Evolutionary conservation across 2,888 invertebrate genomes (phyloP).

Genomic region (Plebejus melissa): DNA sequence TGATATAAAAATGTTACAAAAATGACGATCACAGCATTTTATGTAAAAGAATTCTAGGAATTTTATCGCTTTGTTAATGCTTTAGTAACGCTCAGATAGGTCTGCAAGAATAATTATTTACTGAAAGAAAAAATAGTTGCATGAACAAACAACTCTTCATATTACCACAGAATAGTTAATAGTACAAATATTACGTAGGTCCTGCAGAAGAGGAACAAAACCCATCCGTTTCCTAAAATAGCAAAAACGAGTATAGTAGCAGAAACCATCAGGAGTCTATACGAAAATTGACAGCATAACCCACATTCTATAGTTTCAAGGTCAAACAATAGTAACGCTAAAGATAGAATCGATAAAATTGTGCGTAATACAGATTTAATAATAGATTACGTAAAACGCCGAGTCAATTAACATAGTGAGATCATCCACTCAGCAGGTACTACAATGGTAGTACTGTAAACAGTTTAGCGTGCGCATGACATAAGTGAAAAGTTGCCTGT

Average conservation of each 20-base stretch:
- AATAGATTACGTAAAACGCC: conserved; percentile 20
- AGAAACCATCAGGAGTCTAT: not conserved
- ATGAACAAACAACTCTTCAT: not conserved
- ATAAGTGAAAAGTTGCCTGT: conserved; percentile 6
- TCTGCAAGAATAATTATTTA: not conserved
- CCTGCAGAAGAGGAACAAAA: not conserved
- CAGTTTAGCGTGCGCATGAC: not conserved
- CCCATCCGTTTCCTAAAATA: too few relatives aligned
- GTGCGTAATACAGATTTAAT: conserved; percentile 15
- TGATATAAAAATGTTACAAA: not conserved
- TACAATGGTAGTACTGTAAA: conserved; percentile 19
- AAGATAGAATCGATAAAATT: not conserved
- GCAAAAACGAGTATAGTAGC: not conserved
- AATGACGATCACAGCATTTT: not conserved
- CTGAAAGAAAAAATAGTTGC: not conserved
- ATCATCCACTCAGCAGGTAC: not conserved
- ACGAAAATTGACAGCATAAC: not conserved
- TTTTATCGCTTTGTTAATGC: not conserved
- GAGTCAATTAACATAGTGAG: conserved; percentile 9
- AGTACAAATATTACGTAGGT: not conserved
- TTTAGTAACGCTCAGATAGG: not conserved
- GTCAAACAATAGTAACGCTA: not conserved
- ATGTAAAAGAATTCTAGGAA: not conserved
- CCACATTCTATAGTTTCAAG: not conserved
- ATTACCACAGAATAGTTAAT: not conserved